A percentile compares a stretch with the other conserved stretches of the same genome.
These are phyloP conservation scores for Neostethus bicornis DNA, from an alignment of 2,797 vertebrate species.

Conservation along the genomic window DNA sequence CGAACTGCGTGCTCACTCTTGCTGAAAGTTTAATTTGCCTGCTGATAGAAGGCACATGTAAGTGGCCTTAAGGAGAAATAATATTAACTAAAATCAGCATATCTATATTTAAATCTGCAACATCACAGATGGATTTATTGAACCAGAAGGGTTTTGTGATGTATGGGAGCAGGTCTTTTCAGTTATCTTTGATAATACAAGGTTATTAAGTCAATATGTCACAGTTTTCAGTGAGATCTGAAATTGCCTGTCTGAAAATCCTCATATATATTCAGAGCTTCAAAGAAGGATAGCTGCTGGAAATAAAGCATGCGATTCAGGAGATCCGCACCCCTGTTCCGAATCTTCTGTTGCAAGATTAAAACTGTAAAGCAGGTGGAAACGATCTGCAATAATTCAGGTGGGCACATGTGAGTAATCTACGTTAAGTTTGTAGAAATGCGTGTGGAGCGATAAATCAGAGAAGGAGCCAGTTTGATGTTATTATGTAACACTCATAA, in stretches of 20 bases:
- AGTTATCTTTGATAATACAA: background rate
- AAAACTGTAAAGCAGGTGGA: slow-evolving; percentile 44
- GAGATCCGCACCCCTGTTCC: slow-evolving; percentile 44
- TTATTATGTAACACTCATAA: background rate
- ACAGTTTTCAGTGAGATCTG: slow-evolving; percentile 6
- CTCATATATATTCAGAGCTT: slow-evolving; percentile 5
- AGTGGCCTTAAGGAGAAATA: slow-evolving; percentile 17
- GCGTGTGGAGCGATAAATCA: slow-evolving; percentile 24
- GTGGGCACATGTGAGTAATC: slow-evolving; percentile 33
- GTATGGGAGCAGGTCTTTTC: background rate
- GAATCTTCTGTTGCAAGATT: slow-evolving; percentile 37
- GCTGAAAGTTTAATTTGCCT: slow-evolving; percentile 53
- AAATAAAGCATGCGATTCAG: slow-evolving; percentile 52
- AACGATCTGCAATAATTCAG: slow-evolving; percentile 43
- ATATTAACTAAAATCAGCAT: slow-evolving; percentile 14
- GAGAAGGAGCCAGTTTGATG: slow-evolving; percentile 1
- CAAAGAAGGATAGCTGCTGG: slow-evolving; percentile 33
- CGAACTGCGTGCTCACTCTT: slow-evolving; percentile 23
- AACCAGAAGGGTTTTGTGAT: slow-evolving; percentile 4
- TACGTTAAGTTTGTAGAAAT: slow-evolving; percentile 22
- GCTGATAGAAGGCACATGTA: slow-evolving; percentile 51
- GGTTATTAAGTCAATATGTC: background rate
- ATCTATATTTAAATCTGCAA: slow-evolving; percentile 8
- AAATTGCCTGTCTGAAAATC: slow-evolving; percentile 6
- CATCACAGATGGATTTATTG: slow-evolving; percentile 9